A percentile compares a stretch with the other conserved stretches of the same genome.
Evolutionary conservation across 2,888 invertebrate genomes (phyloP).

Genomic region (Cheilosia vernalis): DNA sequence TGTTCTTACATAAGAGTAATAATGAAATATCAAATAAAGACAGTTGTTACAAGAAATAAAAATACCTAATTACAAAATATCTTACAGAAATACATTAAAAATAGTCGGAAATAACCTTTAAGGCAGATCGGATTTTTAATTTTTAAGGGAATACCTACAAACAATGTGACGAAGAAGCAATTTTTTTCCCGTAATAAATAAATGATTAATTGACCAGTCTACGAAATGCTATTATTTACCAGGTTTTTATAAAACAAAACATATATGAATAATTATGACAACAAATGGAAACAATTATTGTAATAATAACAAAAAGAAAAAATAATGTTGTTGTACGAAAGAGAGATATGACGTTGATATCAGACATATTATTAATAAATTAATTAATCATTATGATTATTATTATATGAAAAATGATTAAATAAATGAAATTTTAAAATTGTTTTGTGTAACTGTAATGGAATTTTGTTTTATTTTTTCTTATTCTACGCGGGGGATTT

Average conservation of each 20-base stretch:
- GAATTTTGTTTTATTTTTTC: constrained; percentile 74
- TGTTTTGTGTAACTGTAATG: constrained; percentile 84
- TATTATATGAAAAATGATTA: constrained; percentile 75
- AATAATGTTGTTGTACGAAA: constrained; percentile 73
- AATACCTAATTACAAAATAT: constrained; percentile 60
- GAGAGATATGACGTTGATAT: constrained; percentile 75
- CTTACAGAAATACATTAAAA: constrained; percentile 58
- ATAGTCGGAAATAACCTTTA: constrained; percentile 59
- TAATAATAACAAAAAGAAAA: constrained; percentile 6
- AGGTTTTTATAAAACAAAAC: constrained; percentile 72
- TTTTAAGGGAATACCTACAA: constrained; percentile 29
- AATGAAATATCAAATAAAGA: constrained; percentile 35
- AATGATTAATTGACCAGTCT: constrained; percentile 67
- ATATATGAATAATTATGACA: constrained; percentile 54
- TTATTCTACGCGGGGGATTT: no score
- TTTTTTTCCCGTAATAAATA: constrained; percentile 55
- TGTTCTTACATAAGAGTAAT: constrained; percentile 65
- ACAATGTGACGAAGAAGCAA: constrained; percentile 66
- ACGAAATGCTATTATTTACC: constrained; percentile 69
- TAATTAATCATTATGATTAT: constrained; percentile 73
- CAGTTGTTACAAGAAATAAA: constrained; percentile 47
- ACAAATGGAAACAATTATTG: constrained; percentile 14
- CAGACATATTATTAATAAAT: constrained; percentile 70
- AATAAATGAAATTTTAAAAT: constrained; percentile 83
- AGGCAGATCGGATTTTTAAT: constrained; percentile 72